Evolutionary conservation across 2,888 invertebrate genomes (phyloP), one percentile per base, ranked within the genome.

Genomic region (Lathronympha strigana): DNA sequence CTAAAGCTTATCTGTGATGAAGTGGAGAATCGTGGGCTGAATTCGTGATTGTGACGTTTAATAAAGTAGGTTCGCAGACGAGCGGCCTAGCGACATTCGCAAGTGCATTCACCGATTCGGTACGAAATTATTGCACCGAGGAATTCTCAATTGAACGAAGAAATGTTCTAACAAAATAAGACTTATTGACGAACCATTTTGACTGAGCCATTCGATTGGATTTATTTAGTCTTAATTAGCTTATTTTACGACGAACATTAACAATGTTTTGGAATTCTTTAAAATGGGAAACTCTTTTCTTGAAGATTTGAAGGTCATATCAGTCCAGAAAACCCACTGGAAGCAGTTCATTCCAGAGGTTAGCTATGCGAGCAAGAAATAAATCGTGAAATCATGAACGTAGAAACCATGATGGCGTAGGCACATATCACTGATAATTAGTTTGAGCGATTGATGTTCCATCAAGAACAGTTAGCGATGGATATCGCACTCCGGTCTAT

Each of bases 381-480:
- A n/a, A n/a, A n/a, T n/a, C n/a, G n/a, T n/a, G n/a, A n/a, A n/a
- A 28, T 4, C 2, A 19, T 19, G 73, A 79, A 75, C 78, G 75
- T 79, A 80, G 76, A 74, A 77, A 78, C 68, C 67, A 71, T 78
- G 76, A 80, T 77, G 71, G 72, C 71, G 71, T 77, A 81, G 28
- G 23, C 43, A 43, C 49, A 19, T 17, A 43, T 81, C 77, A 75
- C 68, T 69, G 72, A 79, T 84, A 86, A 86, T 86, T 87, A 86
- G 74, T 74, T 75, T 73, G 76, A 79, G 76, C 72, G 71, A 75
- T 75, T 76, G 80, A 81, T 81, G 78, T 82, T 83, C 81, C 79
- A 83, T 85, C 86, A 80, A 83, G 81, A 86, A 87, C 87, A 86
- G 87, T 88, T 87, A 88, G 81, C 81, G 82, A 86, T 87, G 79